Evolutionary conservation across 2,888 invertebrate genomes (phyloP), one percentile per base, ranked within the genome.

Genomic region (Plemyria rubiginata): DNA sequence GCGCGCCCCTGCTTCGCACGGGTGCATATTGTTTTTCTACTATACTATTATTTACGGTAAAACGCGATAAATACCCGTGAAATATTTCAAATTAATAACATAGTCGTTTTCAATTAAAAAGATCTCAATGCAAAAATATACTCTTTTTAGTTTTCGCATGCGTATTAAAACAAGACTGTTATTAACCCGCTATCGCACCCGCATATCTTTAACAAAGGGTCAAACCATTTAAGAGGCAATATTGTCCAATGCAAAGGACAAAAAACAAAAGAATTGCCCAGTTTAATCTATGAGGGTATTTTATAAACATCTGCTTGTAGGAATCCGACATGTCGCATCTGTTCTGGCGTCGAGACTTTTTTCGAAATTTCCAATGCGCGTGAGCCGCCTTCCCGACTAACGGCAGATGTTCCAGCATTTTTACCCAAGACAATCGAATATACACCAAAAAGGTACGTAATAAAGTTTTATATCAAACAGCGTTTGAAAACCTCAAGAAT

Each of bases 261-360:
- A 88, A 90, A 92, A 91, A 88, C 86, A 88, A 88, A 85, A 82
- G 84, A 80, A 82, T 85, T 80, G 82, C 80, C 80, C 75, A 84
- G 81, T 83, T 85, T 88, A 88, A 90, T 88, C 90, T 89, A 90
- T 89, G 86, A 85, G 88, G 87, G 87, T 86, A 84, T 86, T 90
- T 89, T 87, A 85, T 86, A 86, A 90, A 89, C 92, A 92, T 87
- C 91, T 92, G 92, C 91, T 87, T 86, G 80, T 77, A 83, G 85
- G 90, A 90, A 90, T 92, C 90, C 90, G 81, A 84, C 86, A 88
- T 87, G 90, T 87, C 88, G 88, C 92, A 92, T 92, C 92, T 92
- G 92, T 90, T 76, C 76, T 77, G 80, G 81, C 79, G 80, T 79
- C 78, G 81, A 78, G 36, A 73, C 82, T 86, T 88, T 89, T 90